Conservation (phyloP, 2,888 invertebrate species). For the Coecobrya sp. region DNA sequence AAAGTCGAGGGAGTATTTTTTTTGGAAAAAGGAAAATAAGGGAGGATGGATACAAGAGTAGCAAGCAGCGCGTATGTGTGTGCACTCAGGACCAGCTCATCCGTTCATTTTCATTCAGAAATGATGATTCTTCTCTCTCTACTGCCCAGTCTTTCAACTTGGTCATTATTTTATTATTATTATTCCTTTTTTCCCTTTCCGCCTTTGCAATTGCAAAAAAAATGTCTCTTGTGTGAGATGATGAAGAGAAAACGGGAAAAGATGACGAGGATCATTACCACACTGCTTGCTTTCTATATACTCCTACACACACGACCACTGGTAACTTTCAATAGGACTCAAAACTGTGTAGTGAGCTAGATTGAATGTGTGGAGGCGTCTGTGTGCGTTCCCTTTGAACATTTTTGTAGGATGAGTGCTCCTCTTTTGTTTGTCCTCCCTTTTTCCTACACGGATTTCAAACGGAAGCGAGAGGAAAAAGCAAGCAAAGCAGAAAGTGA, state of each 20-base stretch:
- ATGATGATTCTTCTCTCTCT: too few species aligned
- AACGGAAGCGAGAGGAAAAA: neutral
- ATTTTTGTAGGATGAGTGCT: neutral
- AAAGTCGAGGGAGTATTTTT: too few species aligned
- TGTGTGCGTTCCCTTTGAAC: neutral
- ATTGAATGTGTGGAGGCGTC: neutral
- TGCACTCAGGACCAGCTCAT: too few species aligned
- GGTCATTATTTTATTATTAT: too few species aligned
- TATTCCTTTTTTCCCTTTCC: neutral
- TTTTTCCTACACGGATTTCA: neutral
- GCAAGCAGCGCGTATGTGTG: too few species aligned
- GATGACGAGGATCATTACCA: conserved; percentile 43
- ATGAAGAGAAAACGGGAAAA: neutral
- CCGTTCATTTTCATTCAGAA: too few species aligned
- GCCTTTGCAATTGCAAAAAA: neutral
- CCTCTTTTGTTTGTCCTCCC: neutral
- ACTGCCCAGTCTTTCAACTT: too few species aligned
- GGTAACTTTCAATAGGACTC: neutral
- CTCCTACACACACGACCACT: too few species aligned
- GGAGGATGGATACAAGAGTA: neutral
- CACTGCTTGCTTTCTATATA: too few species aligned
- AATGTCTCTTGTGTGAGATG: conserved; percentile 3
- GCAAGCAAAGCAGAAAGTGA: conserved; percentile 25
- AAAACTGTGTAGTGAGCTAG: neutral
- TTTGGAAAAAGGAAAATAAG: neutral